Base-by-base conservation (phyloP, 2,797 vertebrate genomes). In the Morus bassanus region DNA sequence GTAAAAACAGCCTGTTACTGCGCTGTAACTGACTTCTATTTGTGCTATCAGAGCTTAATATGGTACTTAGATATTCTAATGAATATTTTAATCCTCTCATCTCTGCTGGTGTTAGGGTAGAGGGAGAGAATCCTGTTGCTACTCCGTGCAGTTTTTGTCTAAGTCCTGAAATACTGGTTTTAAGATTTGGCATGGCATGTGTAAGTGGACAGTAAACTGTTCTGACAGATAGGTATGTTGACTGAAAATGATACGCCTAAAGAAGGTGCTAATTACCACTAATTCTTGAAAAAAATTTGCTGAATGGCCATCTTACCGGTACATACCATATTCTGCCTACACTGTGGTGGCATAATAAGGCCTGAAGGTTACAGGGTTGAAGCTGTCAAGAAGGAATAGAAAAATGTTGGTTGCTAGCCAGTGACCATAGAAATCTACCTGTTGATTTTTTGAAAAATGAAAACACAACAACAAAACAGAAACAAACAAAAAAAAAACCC, bases 401-500 rank as follows among this genome's bases (percentile, higher is more conserved):
- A 61, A 12, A 45, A 8, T 41, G 9, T 56, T 65, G 21, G 5
- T 31, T 63, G 17, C 13, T 61, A 12, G 8, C 61, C 61, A 12
- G 50, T 46, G 46, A n/a, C 31, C 17, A 13, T 2, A 68, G 24
- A 48, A 84, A 70, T 53, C 27, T 45, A 1, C 35, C 16, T 43
- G 24, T 37, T 60, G 33, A 46, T 77, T 74, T 79, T 43, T 28
- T 43, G 51, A 72, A 18, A 54, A 54, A 11, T 7, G 11, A 18
- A 25, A 25, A 35, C 21, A 23, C 14, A 35, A 14, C 24, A 63
- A 35, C 18, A n/a, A 37, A 56, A 24, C 5, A 35, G 30, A 74
- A 60, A 10, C 18, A 54, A 53, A 25, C 7, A 6, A 22, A n/a
- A 39, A 19, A 10, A 2, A 9, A 1, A 8, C 2, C 12, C 18